These are phyloP conservation scores for Podarcis lilfordi DNA, from an alignment of 2,797 vertebrate species.

Conservation along the genomic window DNA sequence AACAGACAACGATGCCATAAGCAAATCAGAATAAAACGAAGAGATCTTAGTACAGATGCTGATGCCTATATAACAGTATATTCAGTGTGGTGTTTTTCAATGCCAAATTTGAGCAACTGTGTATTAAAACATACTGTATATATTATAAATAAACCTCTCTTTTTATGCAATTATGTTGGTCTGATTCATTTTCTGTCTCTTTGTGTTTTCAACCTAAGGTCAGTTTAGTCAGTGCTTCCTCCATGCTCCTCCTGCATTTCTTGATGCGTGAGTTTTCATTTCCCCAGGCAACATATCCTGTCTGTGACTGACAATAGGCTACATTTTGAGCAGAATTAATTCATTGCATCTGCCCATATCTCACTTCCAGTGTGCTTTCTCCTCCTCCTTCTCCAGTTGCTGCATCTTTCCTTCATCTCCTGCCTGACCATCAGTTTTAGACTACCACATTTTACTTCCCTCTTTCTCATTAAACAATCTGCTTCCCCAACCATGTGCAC, in stretches of 20 bases:
- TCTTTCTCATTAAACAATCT: not conserved
- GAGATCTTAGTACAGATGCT: not conserved
- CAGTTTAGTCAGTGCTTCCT: conserved; percentile 34
- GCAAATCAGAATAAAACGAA: conserved; percentile 18
- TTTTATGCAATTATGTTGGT: not conserved
- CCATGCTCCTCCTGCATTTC: conserved; percentile 21
- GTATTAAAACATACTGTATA: not conserved
- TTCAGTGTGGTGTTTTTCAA: accelerated
- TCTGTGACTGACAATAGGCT: not conserved
- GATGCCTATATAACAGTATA: not conserved
- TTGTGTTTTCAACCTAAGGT: conserved; percentile 32
- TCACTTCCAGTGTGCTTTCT: not conserved
- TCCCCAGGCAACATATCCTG: conserved; percentile 18
- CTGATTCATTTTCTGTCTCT: not conserved
- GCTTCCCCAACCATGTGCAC: not conserved
- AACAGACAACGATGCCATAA: conserved; percentile 31
- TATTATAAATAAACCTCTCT: not conserved
- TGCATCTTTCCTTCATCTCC: not conserved
- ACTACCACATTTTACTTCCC: accelerated
- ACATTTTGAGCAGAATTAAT: conserved; percentile 7
- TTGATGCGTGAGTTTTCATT: conserved; percentile 9
- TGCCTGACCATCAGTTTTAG: not conserved
- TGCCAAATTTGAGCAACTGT: not conserved
- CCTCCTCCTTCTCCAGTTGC: not conserved
- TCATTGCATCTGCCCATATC: conserved; percentile 1